Evolutionary conservation across 1,140 invertebrate species (phyloP).

Genomic region (Drosophila pandora): DNA sequence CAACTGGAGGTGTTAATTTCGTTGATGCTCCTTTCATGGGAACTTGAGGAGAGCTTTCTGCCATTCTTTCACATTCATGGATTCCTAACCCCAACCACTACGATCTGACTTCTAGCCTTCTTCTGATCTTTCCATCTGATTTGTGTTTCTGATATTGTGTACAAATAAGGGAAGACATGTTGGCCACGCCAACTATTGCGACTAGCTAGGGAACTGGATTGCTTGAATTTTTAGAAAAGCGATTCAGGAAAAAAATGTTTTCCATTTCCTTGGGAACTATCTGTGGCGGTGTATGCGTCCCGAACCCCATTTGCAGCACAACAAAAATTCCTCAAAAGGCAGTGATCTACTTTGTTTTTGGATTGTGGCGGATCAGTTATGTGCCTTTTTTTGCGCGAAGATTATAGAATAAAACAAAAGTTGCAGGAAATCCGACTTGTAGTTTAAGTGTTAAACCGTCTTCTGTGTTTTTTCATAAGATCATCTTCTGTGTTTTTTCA

Average conservation of each 20-base stretch:
- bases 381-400: conserved; percentile 30
- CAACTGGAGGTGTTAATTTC: too few relatives aligned
- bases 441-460: too few relatives aligned
- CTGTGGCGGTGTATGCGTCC: conserved; percentile 54
- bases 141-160: conserved; percentile 14
- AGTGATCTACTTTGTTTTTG: conserved; percentile 49
- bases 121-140: conserved; percentile 39
- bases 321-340: conserved; percentile 23
- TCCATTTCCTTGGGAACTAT: conserved; percentile 80
- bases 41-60: too few relatives aligned
- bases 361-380: conserved; percentile 15
- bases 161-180: conserved; percentile 79
- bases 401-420: conserved; percentile 43
- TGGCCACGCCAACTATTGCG: conserved; percentile 46
- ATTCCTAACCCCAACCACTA: too few relatives aligned
- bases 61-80: too few relatives aligned
- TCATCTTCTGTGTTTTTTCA: too few relatives aligned
- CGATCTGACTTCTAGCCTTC: conserved; percentile 10
- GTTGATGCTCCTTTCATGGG: too few relatives aligned
- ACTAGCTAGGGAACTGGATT: conserved; percentile 6
- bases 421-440: conserved; percentile 75
- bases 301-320: conserved; percentile 19
- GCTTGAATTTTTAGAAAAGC: conserved; percentile 59
- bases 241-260: conserved; percentile 65
- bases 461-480: too few relatives aligned